A percentile compares a stretch with the other conserved stretches of the same genome.
phyloP scores from a whole-genome alignment of 2,113 vertebrate species.

The Epinephelus fuscoguttatus region DNA sequence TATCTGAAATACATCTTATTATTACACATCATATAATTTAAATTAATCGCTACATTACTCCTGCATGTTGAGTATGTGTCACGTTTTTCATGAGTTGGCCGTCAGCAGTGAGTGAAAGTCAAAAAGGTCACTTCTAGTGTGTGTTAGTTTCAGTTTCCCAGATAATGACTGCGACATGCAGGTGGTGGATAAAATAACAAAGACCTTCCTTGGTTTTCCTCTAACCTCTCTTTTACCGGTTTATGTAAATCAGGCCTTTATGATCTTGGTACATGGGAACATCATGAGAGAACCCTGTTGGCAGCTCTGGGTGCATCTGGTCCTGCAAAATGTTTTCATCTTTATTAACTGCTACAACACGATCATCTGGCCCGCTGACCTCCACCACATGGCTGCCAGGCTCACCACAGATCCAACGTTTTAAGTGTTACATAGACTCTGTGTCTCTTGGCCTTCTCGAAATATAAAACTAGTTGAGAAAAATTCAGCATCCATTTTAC shows the following conservation, averaged over 20 bases:
- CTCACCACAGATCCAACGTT: not conserved
- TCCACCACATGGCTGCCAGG: not conserved
- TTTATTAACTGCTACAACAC: not conserved
- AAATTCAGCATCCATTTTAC: not conserved
- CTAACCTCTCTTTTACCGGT: not conserved
- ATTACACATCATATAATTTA: not conserved
- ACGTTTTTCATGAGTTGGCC: not conserved
- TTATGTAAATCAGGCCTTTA: conserved; percentile 16
- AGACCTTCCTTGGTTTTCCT: not conserved
- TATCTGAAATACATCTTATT: not conserved
- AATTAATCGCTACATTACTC: not conserved
- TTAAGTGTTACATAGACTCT: not conserved
- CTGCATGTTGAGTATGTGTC: not conserved
- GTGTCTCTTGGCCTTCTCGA: not conserved
- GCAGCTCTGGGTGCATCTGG: conserved; percentile 13
- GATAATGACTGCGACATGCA: too few species aligned
- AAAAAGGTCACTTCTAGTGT: too few species aligned
- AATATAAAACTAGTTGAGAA: too few species aligned
- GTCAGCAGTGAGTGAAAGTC: too few species aligned
- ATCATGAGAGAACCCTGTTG: conserved; percentile 9
- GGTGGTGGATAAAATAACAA: too few species aligned
- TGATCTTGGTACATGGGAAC: conserved; percentile 1
- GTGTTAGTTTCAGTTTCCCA: too few species aligned
- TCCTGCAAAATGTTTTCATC: conserved; percentile 1
- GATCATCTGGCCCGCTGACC: conserved; percentile 19